Evolutionary conservation across 2,888 invertebrate genomes (phyloP), one percentile per base, ranked within the genome.

Genomic region (Homarus gammarus): DNA sequence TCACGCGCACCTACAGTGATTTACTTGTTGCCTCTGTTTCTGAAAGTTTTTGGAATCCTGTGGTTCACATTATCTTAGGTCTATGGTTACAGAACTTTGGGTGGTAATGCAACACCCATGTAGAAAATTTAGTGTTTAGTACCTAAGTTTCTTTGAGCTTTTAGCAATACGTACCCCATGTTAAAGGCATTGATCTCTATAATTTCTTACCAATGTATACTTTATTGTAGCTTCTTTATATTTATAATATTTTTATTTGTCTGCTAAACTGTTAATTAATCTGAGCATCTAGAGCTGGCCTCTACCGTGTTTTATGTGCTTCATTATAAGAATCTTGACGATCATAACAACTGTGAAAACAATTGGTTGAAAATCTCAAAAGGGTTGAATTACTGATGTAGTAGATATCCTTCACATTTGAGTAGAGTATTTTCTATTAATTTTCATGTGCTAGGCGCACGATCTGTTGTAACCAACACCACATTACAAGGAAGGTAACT

Each of bases 171-270:
- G 40, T 36, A 18, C 72, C 72, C 38, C 70, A 36, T 15, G 38
- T 22, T 72, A 72, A 36, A 3, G 38, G 44, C 44, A 75, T 49
- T 75, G 75, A 75, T 75, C 75, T 75, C 75, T 75, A 75, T 49
- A 3, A 75, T 64, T 64, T 75, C 75, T 49, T 44, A n/a, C 49
- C 44, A 44, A 27, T 36, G 15, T 38, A 44, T 31, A 38, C 49
- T 27, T 44, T 38, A 27, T 75, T 31, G 38, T 49, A 44, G 6
- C 27, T 49, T 75, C n/a, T 18, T 12, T 27, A 44, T n/a, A 75
- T 1, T 49, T 33, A 2, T 15, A 31, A n/a, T 75, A 27, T 27
- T 75, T 75, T n/a, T 49, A 44, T 38, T n/a, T 49, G 75, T 44
- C 2, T 40, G 12, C 2, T 44, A 49, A 22, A 75, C 12, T 44